These are phyloP conservation scores for Apotomis turbidana DNA, from an alignment of 2,888 invertebrate genomes.

Conservation along the genomic window DNA sequence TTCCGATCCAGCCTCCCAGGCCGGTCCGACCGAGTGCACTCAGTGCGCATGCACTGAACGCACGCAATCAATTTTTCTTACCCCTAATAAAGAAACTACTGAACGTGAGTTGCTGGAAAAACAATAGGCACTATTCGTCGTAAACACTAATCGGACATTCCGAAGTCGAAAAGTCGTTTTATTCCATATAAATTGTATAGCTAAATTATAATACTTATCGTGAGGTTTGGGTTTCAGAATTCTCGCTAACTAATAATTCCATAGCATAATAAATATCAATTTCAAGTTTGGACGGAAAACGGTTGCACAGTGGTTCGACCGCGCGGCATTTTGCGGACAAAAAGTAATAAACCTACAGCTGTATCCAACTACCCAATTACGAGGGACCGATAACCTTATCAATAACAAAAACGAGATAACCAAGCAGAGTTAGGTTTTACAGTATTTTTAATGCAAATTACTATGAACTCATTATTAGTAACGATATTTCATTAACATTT, in stretches of 20 bases:
- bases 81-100: background rate
- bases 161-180: background rate
- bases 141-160: background rate
- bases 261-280: constrained; percentile 1
- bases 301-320: constrained; percentile 22
- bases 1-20: constrained; percentile 69
- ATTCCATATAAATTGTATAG: background rate
- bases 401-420: constrained; percentile 18
- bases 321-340: constrained; percentile 10
- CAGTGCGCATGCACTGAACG: constrained; percentile 78
- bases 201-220: background rate
- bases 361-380: constrained; percentile 18
- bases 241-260: background rate
- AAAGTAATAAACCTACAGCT: constrained; percentile 7
- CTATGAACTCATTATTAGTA: constrained; percentile 6
- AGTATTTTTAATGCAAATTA: constrained; percentile 14
- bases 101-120: background rate
- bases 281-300: background rate
- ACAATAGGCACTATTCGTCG: background rate
- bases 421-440: background rate
- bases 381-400: constrained; percentile 29
- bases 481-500: background rate
- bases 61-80: constrained; percentile 68
- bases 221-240: background rate
- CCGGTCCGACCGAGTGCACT: constrained; percentile 58